phyloP scores from a whole-genome alignment of 2,888 invertebrate genomes.

The Poecilobothrus nobilitatus region DNA sequence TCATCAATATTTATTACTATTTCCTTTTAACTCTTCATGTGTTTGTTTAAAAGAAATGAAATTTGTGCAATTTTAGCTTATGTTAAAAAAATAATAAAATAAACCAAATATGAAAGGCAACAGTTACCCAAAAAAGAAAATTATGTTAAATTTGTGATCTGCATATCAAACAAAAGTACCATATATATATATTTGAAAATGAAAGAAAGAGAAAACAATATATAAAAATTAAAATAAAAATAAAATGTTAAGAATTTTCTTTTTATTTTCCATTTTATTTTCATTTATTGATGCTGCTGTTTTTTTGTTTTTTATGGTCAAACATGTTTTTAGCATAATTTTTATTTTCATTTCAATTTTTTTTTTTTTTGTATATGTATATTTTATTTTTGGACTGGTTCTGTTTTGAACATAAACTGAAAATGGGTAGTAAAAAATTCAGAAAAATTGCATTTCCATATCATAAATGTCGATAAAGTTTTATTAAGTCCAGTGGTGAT shows the following conservation, averaged over 20 bases:
- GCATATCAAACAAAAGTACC: neutral
- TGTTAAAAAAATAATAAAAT: no score
- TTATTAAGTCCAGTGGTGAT: conserved; percentile 3
- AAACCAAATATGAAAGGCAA: no score
- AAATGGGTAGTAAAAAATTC: neutral
- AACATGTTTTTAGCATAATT: conserved; percentile 6
- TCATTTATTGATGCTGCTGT: no score
- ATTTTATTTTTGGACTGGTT: neutral
- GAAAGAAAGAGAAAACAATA: no score
- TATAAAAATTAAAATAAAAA: no score
- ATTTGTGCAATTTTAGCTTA: no score
- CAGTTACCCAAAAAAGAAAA: neutral
- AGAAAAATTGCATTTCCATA: conserved; percentile 2
- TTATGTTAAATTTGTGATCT: conserved; percentile 1
- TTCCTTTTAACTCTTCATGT: no score
- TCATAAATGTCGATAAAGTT: neutral
- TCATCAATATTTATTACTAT: no score
- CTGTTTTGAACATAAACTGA: neutral
- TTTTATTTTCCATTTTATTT: neutral
- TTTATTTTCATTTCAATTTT: neutral
- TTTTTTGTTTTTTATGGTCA: neutral
- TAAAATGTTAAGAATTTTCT: neutral
- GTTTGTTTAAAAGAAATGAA: no score
- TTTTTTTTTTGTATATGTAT: neutral
- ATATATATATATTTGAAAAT: no score